Percentiles rank a stretch among this genome's conserved stretches.
Evolutionary conservation across 2,797 vertebrate genomes (phyloP).

Genomic region (Melanotaenia maccullochi): DNA sequence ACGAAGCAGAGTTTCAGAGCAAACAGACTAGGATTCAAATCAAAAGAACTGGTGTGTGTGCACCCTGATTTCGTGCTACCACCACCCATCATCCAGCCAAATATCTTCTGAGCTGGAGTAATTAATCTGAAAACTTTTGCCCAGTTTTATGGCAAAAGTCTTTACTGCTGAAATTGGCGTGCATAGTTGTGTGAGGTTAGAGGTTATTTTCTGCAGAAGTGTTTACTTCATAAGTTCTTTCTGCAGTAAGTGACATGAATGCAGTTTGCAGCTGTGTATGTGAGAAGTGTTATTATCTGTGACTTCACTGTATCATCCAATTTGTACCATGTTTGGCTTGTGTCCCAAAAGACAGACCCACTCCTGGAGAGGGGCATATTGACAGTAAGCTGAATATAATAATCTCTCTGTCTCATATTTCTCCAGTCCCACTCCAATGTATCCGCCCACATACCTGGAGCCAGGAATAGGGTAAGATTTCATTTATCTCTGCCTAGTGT

Average conservation of each 20-base stretch:
- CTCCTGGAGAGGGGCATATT: constrained; percentile 35
- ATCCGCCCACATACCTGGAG: constrained; percentile 96
- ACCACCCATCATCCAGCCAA: not conserved
- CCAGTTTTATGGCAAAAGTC: constrained; percentile 1
- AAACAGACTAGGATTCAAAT: too few relatives aligned
- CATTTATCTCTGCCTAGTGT: constrained; percentile 19
- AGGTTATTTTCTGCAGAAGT: not conserved
- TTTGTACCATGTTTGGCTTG: constrained; percentile 52
- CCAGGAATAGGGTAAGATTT: constrained; percentile 93
- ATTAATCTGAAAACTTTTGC: not conserved
- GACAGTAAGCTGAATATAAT: constrained; percentile 51
- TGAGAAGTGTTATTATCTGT: constrained; percentile 51
- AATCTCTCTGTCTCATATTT: constrained; percentile 49
- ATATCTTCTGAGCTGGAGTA: not conserved
- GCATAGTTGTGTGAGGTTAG: constrained; percentile 1
- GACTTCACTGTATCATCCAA: constrained; percentile 53
- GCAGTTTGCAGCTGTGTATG: constrained; percentile 21
- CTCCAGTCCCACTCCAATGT: constrained; percentile 95
- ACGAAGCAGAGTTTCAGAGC: too few relatives aligned
- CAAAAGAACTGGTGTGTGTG: not conserved
- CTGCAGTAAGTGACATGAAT: constrained; percentile 9
- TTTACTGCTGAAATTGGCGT: constrained; percentile 19
- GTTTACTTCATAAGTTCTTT: constrained; percentile 23
- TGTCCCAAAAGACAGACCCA: constrained; percentile 42
- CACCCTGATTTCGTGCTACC: not conserved